Evolutionary conservation across 2,888 invertebrate species (phyloP).

Genomic region (Apamea crenata): DNA sequence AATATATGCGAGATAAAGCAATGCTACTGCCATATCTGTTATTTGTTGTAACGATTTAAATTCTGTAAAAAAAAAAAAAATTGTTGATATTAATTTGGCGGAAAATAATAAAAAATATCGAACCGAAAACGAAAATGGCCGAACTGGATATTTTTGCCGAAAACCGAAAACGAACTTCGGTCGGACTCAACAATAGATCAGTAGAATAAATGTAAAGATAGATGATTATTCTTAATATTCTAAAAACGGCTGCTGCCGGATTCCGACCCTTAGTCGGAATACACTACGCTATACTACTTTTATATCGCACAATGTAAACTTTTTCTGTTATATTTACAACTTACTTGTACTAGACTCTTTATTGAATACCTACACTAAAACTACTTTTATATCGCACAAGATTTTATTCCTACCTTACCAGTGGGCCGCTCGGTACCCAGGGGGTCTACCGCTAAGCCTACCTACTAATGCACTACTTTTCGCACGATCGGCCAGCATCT

Average conservation of each 20-base stretch:
- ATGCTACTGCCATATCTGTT: neutral
- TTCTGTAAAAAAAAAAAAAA: neutral
- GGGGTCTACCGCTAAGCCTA: conserved; percentile 34
- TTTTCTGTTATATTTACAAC: conserved; percentile 20
- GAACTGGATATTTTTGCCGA: neutral
- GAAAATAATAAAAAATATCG: neutral
- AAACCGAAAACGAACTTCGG: neutral
- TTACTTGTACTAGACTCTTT: conserved; percentile 15
- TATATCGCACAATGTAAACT: conserved; percentile 14
- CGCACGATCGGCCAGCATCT: conserved; percentile 24
- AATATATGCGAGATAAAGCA: neutral
- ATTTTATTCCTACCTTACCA: conserved; percentile 40
- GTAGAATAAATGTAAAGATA: conserved; percentile 5
- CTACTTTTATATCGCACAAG: conserved; percentile 15
- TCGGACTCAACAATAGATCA: neutral
- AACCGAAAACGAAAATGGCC: neutral
- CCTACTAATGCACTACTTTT: conserved; percentile 42
- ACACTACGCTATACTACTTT: conserved; percentile 21
- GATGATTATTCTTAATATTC: conserved; percentile 5
- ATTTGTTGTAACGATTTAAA: neutral
- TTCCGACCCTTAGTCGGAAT: conserved; percentile 20
- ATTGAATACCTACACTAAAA: conserved; percentile 4
- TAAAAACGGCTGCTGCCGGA: conserved; percentile 11
- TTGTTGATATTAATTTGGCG: neutral
- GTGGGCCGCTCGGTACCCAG: conserved; percentile 34